A percentile compares a stretch with the other conserved stretches of the same genome.
phyloP scores from a whole-genome alignment of 2,888 invertebrate species.

The Eupeodes luniger region DNA sequence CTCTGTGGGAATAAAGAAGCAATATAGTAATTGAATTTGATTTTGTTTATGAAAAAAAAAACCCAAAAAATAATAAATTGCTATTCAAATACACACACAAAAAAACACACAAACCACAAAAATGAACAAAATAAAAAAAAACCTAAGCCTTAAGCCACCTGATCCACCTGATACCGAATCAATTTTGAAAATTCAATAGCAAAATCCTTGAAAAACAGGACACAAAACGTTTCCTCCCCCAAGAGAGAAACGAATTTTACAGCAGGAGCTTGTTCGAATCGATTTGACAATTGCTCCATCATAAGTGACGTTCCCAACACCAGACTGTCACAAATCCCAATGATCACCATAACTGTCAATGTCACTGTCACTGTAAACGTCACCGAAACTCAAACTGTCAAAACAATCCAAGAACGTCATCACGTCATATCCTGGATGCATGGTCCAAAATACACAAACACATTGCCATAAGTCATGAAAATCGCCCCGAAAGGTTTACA shows the following conservation, averaged over 20 bases:
- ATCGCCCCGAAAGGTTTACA: constrained; percentile 31
- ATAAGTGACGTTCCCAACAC: constrained; percentile 46
- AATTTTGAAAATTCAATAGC: constrained; percentile 52
- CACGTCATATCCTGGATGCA: constrained; percentile 53
- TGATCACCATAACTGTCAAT: no score
- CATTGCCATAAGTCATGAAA: constrained; percentile 46
- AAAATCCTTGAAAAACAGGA: constrained; percentile 69
- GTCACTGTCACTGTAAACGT: constrained; percentile 23
- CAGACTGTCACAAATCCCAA: constrained; percentile 44
- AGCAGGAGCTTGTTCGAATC: constrained; percentile 68
- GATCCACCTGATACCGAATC: constrained; percentile 55
- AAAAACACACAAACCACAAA: constrained; percentile 33
- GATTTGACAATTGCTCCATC: constrained; percentile 47
- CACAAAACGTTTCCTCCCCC: constrained; percentile 35
- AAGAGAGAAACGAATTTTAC: constrained; percentile 71
- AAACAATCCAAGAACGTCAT: constrained; percentile 33
- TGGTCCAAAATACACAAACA: constrained; percentile 29
- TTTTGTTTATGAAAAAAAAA: constrained; percentile 76
- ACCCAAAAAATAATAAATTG: constrained; percentile 52
- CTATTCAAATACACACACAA: constrained; percentile 54
- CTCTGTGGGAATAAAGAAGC: constrained; percentile 84
- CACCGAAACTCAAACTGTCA: constrained; percentile 26
- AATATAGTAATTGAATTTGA: constrained; percentile 77
- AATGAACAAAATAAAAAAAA: constrained; percentile 23
- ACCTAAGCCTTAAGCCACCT: constrained; percentile 58